A percentile compares a stretch with the other conserved stretches of the same genome.
Evolutionary conservation across 2,113 vertebrate species (phyloP).

Genomic region (Trogon surrucura): DNA sequence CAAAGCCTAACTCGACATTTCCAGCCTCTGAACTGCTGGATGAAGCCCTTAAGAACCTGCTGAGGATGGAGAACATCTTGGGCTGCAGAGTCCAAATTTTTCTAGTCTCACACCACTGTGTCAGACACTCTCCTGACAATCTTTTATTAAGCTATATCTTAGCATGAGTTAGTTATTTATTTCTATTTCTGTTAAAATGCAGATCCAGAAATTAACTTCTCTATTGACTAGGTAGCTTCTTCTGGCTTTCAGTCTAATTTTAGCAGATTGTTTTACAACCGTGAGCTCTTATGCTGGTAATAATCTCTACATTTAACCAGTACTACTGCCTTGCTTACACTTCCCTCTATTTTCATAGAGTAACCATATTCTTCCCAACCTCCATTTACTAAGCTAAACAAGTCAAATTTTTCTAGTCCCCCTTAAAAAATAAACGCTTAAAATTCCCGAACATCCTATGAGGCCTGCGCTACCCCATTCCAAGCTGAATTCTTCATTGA

Average conservation of each 20-base stretch:
- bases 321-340: neutral
- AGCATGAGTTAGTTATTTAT: neutral
- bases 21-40: neutral
- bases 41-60: neutral
- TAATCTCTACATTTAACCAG: neutral
- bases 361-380: neutral
- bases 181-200: conserved; percentile 1
- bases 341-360: neutral
- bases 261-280: neutral
- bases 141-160: neutral
- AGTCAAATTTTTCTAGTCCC: neutral
- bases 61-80: neutral
- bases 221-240: neutral
- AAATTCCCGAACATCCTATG: neutral
- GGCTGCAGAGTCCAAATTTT: neutral
- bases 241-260: neutral
- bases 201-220: neutral
- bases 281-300: neutral
- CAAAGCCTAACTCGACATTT: neutral
- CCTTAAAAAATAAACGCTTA: neutral
- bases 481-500: neutral
- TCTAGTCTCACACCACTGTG: fast-evolving
- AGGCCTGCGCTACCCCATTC: neutral
- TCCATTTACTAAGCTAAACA: neutral
- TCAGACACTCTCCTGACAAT: neutral